A percentile compares a stretch with the other conserved stretches of the same genome.
These are phyloP conservation scores for Orthonevra nobilis DNA, from an alignment of 2,888 invertebrate genomes.

Conservation along the genomic window DNA sequence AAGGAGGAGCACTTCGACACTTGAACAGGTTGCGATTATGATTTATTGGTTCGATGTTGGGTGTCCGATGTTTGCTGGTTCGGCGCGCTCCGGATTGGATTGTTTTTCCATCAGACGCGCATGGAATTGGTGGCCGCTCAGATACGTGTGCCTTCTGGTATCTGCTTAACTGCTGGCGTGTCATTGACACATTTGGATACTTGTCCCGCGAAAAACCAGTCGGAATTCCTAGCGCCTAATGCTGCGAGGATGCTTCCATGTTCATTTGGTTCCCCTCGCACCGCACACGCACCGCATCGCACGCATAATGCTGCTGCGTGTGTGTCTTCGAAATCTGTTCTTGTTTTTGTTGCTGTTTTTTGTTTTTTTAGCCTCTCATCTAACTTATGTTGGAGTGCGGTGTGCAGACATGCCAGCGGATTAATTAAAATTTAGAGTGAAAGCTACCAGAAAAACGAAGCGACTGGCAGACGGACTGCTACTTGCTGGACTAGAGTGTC, in stretches of 20 bases:
- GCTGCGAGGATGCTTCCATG: conserved; percentile 6
- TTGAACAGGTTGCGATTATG: conserved; percentile 70
- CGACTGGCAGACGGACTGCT: conserved; percentile 50
- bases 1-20: conserved; percentile 45
- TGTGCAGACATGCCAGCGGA: conserved; percentile 59
- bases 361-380: too few relatives aligned
- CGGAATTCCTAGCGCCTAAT: conserved; percentile 62
- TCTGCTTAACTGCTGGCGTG: too few relatives aligned
- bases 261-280: conserved; percentile 14
- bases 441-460: conserved; percentile 52
- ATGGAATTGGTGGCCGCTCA: conserved; percentile 36
- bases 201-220: conserved; percentile 63
- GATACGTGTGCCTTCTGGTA: conserved; percentile 56
- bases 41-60: conserved; percentile 58
- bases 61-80: conserved; percentile 44
- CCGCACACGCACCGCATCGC: conserved; percentile 2
- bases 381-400: conserved; percentile 48
- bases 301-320: too few relatives aligned
- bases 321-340: conserved; percentile 43
- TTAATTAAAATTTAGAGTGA: conserved; percentile 69
- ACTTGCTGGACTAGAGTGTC: conserved; percentile 59
- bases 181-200: conserved; percentile 68
- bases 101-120: conserved; percentile 37
- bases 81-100: too few relatives aligned
- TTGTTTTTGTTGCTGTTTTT: conserved; percentile 49